These are phyloP conservation scores for Papio anubis DNA, from an alignment of 2,113 vertebrate genomes.

Conservation along the genomic window DNA sequence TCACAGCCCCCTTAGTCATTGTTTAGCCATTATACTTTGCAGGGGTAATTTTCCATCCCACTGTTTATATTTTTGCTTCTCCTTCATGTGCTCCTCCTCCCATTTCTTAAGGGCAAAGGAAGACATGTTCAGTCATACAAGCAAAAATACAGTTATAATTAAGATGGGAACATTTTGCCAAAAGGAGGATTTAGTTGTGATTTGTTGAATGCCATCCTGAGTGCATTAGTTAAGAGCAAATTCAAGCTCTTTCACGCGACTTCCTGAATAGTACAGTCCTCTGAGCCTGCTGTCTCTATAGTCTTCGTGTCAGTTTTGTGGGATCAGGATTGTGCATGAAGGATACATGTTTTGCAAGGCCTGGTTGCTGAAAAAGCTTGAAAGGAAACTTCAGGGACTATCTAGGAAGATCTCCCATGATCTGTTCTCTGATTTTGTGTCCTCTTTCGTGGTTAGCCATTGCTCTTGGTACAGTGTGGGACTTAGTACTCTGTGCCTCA, in stretches of 20 bases:
- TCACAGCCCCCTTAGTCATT: constrained; percentile 77
- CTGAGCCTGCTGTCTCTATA: not conserved
- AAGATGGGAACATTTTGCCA: constrained; percentile 47
- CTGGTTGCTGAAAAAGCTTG: not conserved
- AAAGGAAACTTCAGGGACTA: not conserved
- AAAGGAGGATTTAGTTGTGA: constrained; percentile 58
- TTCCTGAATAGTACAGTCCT: not conserved
- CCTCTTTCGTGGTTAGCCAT: not conserved
- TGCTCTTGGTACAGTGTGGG: not conserved
- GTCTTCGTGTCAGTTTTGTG: not conserved
- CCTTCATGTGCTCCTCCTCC: not conserved
- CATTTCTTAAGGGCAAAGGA: constrained; percentile 46
- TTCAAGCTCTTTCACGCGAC: not conserved
- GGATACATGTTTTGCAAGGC: not conserved
- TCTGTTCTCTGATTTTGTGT: not conserved
- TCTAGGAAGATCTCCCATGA: not conserved
- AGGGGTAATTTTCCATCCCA: constrained; percentile 76
- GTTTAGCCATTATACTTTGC: constrained; percentile 74
- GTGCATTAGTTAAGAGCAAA: constrained; percentile 55
- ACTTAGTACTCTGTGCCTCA: no score
- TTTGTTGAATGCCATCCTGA: constrained; percentile 58
- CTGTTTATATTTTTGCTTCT: constrained; percentile 73
- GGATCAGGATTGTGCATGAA: no score
- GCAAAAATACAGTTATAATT: constrained; percentile 57
- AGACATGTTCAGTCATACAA: constrained; percentile 50